Conservation (phyloP, 2,888 invertebrate genomes). For the Zygogramma bicolorata region DNA sequence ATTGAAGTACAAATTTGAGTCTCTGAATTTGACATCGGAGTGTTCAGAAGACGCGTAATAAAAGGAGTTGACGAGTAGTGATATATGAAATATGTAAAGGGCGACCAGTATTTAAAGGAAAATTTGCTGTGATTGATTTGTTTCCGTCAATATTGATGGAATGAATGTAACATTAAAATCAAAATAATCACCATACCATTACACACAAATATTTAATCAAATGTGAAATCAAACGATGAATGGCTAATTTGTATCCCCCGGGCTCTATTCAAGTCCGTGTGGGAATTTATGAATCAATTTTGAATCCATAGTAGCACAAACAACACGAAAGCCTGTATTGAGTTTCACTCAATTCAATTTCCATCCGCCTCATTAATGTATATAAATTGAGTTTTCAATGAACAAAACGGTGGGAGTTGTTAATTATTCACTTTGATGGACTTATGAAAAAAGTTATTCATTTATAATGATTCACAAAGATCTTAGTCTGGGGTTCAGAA, state of each 20-base stretch:
- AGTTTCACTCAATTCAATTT: not conserved
- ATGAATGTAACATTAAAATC: not conserved
- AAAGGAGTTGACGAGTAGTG: too few relatives aligned
- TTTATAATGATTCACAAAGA: too few relatives aligned
- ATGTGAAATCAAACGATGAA: not conserved
- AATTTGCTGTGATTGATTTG: not conserved
- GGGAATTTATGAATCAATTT: not conserved
- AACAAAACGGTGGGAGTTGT: not conserved
- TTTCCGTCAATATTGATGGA: not conserved
- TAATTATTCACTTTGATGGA: too few relatives aligned
- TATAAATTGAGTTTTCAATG: not conserved
- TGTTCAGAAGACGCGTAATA: too few relatives aligned
- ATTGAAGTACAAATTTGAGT: too few relatives aligned
- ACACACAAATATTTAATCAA: not conserved
- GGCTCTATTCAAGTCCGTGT: not conserved
- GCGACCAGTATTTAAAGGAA: too few relatives aligned
- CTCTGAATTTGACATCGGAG: too few relatives aligned
- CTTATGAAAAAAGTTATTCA: too few relatives aligned
- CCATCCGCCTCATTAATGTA: not conserved
- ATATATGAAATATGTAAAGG: too few relatives aligned
- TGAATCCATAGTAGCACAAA: not conserved
- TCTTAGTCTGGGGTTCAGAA: too few relatives aligned
- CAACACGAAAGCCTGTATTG: not conserved
- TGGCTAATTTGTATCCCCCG: not conserved
- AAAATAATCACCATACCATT: not conserved